Base-by-base conservation (phyloP, 2,888 invertebrate species). In the Heliconius ismenius region DNA sequence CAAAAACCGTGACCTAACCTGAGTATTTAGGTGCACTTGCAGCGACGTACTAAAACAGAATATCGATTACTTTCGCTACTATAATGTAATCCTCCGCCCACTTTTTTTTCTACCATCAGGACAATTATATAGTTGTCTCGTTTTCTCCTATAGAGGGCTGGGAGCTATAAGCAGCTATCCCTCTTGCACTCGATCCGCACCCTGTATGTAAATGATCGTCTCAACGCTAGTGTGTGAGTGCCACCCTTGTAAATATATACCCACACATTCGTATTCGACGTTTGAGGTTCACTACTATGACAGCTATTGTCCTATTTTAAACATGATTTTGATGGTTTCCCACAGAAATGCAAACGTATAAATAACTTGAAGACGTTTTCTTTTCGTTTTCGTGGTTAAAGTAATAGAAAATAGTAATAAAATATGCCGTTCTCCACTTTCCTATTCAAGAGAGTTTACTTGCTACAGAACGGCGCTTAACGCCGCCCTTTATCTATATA, bases 21-120 rank as follows among this genome's bases (percentile, higher is more conserved):
- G 87, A 89, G 90, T 91, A 90, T 91, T 91, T 91, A 90, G 92
- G 91, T 93, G 93, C 93, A 93, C 85, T 90, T 93, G 92, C 86
- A 92, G 90, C 91, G 90, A 91, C 91, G 90, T 92, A 94, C 94
- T 93, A 92, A 93, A 94, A 92, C 94, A 90, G 94, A 94, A 94
- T 94, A 94, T 94, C 94, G 94, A 94, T 94, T 94, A 94, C 94
- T 94, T 94, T 94, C 94, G 94, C 94, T 94, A 93, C 94, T 93
- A 93, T 94, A 94, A 94, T 94, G 92, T 94, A 94, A 94, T 94
- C 94, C 94, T 91, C 94, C 94, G 94, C 94, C 94, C 94, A 94
- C 94, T 92, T 92, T 93, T 93, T 93, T 93, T 67, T 93, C 92
- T 91, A 62, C 90, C 90, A 88, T 86, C 87, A 87, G 89, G 91